Base-by-base conservation (phyloP, 2,888 invertebrate genomes). In the Sericinus montela region DNA sequence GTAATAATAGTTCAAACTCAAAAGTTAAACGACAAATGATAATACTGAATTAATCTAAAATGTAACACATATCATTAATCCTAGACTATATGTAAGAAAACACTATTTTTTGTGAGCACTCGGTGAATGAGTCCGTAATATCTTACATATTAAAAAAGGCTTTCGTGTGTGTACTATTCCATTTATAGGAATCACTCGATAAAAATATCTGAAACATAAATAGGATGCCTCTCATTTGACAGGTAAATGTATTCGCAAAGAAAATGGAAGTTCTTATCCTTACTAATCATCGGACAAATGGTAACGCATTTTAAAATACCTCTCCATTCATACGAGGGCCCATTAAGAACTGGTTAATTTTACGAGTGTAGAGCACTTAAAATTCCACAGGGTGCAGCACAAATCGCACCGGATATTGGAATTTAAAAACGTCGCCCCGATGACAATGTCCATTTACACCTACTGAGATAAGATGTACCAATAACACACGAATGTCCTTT, bases 401-500 rank as follows among this genome's bases (percentile, higher is more conserved):
- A 73, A 80, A 81, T 77, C 72, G 67, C 68, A 69, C 79, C 77
- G 78, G 82, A 80, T 79, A 80, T 77, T 70, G 72, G 73, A 72
- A 69, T 68, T 72, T 69, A 67, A 69, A 69, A 67, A 74, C 71
- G 71, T 71, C 72, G 62, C 63, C 66, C 63, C 61, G 62, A 62
- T 58, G 61, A 62, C 62, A 67, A 62, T 65, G 65, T 65, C 76
- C 82, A 81, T 83, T 83, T 82, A 72, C 81, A 79, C 76, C 74
- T 72, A 62, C 56, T 42, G 50, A 63, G 69, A 76, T 74, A 75
- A 75, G 72, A 68, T 59, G 56, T 57, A 11, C 54, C 69, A 71
- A 62, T 72, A 69, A 69, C 66, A 62, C 57, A 62, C 55, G 45
- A 61, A 61, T 65, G 14, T 67, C 69, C 71, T 68, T 65, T 63